A percentile compares a stretch with the other conserved stretches of the same genome.
Evolutionary conservation across 2,113 vertebrate species (phyloP).

Genomic region (Microcebus ravelobensis): DNA sequence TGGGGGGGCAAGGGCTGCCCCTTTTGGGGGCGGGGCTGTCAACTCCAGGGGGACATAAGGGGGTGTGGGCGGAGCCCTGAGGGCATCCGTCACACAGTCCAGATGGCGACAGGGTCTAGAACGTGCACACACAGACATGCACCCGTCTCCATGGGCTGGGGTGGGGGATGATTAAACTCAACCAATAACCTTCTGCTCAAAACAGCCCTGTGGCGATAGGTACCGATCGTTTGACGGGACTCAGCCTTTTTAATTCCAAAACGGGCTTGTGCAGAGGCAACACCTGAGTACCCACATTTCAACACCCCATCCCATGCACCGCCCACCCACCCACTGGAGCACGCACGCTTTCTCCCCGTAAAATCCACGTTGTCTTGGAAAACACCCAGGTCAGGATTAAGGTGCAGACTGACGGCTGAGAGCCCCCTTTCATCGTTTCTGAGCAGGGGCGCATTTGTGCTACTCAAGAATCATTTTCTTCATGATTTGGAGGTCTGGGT

Average conservation of each 20-base stretch:
- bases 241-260: not conserved
- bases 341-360: not conserved
- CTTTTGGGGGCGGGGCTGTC: not conserved
- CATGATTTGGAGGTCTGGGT: no score
- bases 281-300: rapidly evolving
- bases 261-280: not conserved
- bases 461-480: not conserved
- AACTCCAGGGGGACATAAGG: not conserved
- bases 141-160: not conserved
- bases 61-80: not conserved
- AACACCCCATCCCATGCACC: not conserved
- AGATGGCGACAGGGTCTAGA: not conserved
- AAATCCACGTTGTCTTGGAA: not conserved
- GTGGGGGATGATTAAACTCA: not conserved
- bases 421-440: not conserved
- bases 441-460: not conserved
- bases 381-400: not conserved
- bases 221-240: not conserved
- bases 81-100: not conserved
- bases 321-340: not conserved
- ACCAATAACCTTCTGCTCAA: not conserved
- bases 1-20: not conserved
- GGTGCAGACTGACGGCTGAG: rapidly evolving
- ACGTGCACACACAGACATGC: no score
- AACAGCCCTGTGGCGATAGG: not conserved